These are phyloP conservation scores for Reinhardtius hippoglossoides DNA, from an alignment of 2,113 vertebrate species.

Conservation along the genomic window DNA sequence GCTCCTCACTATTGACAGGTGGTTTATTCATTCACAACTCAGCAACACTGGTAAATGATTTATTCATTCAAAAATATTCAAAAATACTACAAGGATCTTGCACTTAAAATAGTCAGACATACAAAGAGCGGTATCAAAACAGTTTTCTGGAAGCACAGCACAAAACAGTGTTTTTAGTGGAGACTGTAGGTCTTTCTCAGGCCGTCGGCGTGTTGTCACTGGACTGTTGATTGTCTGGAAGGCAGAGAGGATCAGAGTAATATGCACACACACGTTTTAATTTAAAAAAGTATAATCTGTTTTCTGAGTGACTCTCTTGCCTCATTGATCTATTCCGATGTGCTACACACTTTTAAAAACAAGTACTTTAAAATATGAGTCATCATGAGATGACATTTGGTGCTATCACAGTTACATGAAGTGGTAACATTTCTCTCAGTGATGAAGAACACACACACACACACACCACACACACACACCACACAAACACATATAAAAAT, in stretches of 20 bases:
- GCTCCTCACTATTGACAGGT: no score
- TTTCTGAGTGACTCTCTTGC: constrained; percentile 2
- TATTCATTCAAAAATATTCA: constrained; percentile 41
- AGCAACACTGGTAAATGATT: constrained; percentile 11
- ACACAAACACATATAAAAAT: no score
- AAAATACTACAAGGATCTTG: constrained; percentile 30
- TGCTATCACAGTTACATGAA: background rate
- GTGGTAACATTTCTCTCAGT: background rate
- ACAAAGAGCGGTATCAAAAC: constrained; percentile 16
- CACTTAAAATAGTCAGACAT: constrained; percentile 32
- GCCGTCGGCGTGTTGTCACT: constrained; percentile 16
- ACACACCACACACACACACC: no score
- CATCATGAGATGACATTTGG: background rate
- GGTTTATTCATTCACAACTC: constrained; percentile 1
- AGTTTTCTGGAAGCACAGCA: constrained; percentile 16
- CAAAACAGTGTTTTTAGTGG: constrained; percentile 17
- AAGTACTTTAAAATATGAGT: background rate
- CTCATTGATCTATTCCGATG: no score
- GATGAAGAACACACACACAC: background rate
- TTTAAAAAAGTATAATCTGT: constrained; percentile 13
- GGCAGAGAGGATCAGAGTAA: constrained; percentile 23
- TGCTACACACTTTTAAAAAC: background rate
- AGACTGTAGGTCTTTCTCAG: constrained; percentile 8
- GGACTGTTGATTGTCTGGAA: constrained; percentile 56
- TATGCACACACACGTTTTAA: background rate